Evolutionary conservation across 1,140 invertebrate species (phyloP), one percentile per base, ranked within the genome.

Genomic region (Aphidius gifuensis): DNA sequence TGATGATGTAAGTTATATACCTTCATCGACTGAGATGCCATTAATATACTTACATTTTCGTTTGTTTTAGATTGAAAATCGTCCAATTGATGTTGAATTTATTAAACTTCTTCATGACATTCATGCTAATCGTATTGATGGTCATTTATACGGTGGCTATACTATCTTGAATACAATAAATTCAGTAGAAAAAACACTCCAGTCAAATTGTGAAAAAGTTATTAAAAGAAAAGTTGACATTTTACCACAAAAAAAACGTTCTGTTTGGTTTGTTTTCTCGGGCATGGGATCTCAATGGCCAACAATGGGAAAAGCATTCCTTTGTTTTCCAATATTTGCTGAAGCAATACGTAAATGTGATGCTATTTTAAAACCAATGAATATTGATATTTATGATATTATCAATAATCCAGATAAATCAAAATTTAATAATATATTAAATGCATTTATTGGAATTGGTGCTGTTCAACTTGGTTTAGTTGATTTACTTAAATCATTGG

Each of bases 371-470:
- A 81, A 86, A 68, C 84, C 87, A 0, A 88, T 88, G 72, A 90
- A 88, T 7, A 73, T 97, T 39, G 88, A 96, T 75, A 83, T 98
- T 5, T 86, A 89, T 11, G 79, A 90, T 53, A 87, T 97, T 66
- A 80, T 98, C 43, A 90, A 90, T 1, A 88, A 86, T 21, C 80
- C 84, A 11, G 86, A 93, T 71, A 87, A 89, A 5, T 84, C 82
- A 58, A 89, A 87, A 4, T 92, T 90, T 75, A 87, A 94, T 57
- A 90, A 93, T 71, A 88, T 93, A 63, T 73, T 96, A 0, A 88
- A 96, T 75, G 91, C 90, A 1, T 97, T 97, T 81, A 88, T 97
- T 48, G 91, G 92, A 43, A 97, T 97, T 70, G 92, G 93, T n/a
- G 86, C 90, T 23, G 84, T 92, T 58, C 92, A 87, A 80, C 87